phyloP scores from a whole-genome alignment of 2,113 vertebrate genomes.

The Sturnira hondurensis region DNA sequence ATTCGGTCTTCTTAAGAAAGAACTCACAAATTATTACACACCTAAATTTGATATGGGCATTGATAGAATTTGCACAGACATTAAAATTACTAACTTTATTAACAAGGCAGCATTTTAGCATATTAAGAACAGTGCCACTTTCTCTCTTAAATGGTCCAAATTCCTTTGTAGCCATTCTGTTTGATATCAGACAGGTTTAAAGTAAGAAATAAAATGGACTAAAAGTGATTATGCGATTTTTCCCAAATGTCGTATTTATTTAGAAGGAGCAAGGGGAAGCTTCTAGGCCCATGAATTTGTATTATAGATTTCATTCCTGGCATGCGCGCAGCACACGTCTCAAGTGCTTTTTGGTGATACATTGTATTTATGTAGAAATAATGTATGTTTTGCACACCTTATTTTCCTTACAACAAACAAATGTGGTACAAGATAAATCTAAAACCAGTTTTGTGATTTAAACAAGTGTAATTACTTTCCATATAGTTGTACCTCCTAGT shows the following conservation, averaged over 20 bases:
- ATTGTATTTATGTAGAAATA: background rate
- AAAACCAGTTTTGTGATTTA: background rate
- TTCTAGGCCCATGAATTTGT: background rate
- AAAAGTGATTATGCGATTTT: conserved; percentile 57
- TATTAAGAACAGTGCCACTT: background rate
- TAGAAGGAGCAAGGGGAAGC: background rate
- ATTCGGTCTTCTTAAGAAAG: conserved; percentile 36
- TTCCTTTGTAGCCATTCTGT: conserved; percentile 30
- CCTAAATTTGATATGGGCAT: background rate
- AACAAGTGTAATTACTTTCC: conserved; percentile 50
- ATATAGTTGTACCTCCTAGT: conserved; percentile 42
- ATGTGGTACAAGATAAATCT: conserved; percentile 47
- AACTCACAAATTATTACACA: background rate
- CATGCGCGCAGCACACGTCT: background rate
- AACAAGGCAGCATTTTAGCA: conserved; percentile 17
- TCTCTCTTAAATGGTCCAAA: conserved; percentile 5
- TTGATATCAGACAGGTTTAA: background rate
- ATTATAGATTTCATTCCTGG: background rate
- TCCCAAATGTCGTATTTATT: background rate
- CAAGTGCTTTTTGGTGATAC: background rate
- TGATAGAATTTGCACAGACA: conserved; percentile 34
- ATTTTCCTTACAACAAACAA: background rate
- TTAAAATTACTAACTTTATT: conserved; percentile 36
- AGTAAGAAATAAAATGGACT: conserved; percentile 55
- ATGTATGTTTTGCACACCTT: background rate